Evolutionary conservation across 2,113 vertebrate species (phyloP), one percentile per base, ranked within the genome.

Genomic region (Oncorhynchus tshawytscha): DNA sequence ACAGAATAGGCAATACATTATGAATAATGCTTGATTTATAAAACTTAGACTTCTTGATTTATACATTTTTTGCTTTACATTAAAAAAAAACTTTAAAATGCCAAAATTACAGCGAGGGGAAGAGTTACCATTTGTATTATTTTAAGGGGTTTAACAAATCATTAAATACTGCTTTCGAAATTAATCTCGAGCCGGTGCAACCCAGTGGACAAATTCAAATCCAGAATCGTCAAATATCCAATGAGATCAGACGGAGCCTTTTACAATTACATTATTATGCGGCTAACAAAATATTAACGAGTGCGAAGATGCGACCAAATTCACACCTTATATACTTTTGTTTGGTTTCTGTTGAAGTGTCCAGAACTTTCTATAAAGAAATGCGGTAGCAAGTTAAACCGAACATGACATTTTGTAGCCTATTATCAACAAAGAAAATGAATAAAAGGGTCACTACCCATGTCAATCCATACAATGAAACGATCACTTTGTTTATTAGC

Each of bases 201-300:
- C 67, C 73, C 77, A 64, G 12, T 29, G 72, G 78, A 82, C 83
- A 85, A 83, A 82, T 71, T 81, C 48, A 74, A 74, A 81, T 80
- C 81, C 62, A 75, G 75, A 22, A 75, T 65, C 76, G 73, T 71
- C 76, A 76, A 31, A 59, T 72, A 65, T 57, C 39, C 34, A 45
- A 60, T 22, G 25, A 65, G 24, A 75, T 49, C 68, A 25, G 65
- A 77, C 74, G 2, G 49, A 12, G 2, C 49, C 49, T 51, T 15
- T 45, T 39, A 54, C 64, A 59, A 22, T 2, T 74, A 16, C 24
- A 27, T 62, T 12, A 60, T 6, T 25, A 15, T 27, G 66, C 65
- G 18, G 15, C 49, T 48, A n/a, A 39, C 60, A 67, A 72, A 71
- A 77, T 29, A 57, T 67, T 59, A 15, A 1, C 15, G 15, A 57